A percentile compares a stretch with the other conserved stretches of the same genome.
Evolutionary conservation across 1,140 invertebrate genomes (phyloP).

Genomic region (Drosophila persimilis): DNA sequence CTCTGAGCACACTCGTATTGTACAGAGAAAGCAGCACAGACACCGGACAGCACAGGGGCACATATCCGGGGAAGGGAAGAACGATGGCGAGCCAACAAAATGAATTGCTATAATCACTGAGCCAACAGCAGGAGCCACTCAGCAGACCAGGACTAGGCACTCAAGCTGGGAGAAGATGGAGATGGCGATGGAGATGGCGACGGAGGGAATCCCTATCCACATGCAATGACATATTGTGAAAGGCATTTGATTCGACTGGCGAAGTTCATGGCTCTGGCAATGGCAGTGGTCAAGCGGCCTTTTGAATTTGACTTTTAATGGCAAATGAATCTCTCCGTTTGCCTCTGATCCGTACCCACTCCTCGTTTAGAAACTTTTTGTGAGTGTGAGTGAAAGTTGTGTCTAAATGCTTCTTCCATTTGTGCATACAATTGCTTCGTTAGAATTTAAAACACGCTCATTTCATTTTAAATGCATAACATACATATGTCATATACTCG

Average conservation of each 20-base stretch:
- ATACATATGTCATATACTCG: not conserved
- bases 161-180: not conserved
- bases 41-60: not conserved
- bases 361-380: not conserved
- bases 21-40: slow-evolving; percentile 10
- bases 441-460: slow-evolving; percentile 57
- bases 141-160: not conserved
- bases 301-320: slow-evolving; percentile 48
- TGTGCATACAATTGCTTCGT: slow-evolving; percentile 61
- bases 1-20: slow-evolving; percentile 1
- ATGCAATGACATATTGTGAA: slow-evolving; percentile 52
- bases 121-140: slow-evolving; percentile 20
- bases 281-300: slow-evolving; percentile 16
- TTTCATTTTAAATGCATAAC: slow-evolving; percentile 6
- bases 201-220: slow-evolving; percentile 1
- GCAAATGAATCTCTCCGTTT: slow-evolving; percentile 17
- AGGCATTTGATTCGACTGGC: slow-evolving; percentile 45
- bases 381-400: not conserved
- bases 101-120: slow-evolving; percentile 52
- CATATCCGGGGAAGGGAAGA: slow-evolving; percentile 2
- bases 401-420: not conserved
- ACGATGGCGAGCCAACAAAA: slow-evolving; percentile 25
- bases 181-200: not conserved
- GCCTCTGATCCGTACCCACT: not conserved
- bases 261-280: slow-evolving; percentile 30